These are phyloP conservation scores for Azorinus chamasolen DNA, from an alignment of 2,888 invertebrate genomes.

Conservation along the genomic window DNA sequence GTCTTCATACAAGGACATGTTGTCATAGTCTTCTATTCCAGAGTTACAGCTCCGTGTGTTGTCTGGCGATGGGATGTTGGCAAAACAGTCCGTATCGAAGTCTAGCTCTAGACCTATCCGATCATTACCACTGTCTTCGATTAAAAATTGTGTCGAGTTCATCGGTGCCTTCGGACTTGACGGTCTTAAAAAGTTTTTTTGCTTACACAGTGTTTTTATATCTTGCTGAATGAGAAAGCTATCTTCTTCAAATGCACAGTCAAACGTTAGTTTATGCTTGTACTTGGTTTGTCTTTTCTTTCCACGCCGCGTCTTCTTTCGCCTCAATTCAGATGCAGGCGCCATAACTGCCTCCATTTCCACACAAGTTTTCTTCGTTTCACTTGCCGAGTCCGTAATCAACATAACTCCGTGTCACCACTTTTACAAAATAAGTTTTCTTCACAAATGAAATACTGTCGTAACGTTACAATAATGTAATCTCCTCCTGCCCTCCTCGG, in stretches of 20 bases:
- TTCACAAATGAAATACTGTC: not conserved
- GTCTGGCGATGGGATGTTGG: conserved; percentile 7
- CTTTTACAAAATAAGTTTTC: not conserved
- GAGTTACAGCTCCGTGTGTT: not conserved
- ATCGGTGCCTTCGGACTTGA: conserved; percentile 76
- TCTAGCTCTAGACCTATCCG: not conserved
- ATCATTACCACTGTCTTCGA: conserved; percentile 68
- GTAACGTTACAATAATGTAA: too few relatives aligned
- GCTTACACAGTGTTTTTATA: conserved; percentile 3
- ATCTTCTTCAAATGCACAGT: not conserved
- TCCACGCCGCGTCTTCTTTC: conserved; percentile 57
- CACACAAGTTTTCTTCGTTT: conserved; percentile 3
- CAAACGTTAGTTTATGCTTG: too few relatives aligned
- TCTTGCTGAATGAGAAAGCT: conserved; percentile 9
- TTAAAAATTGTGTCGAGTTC: conserved; percentile 75
- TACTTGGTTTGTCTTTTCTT: conserved; percentile 46
- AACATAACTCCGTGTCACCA: not conserved
- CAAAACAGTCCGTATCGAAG: not conserved
- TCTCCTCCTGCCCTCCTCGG: too few relatives aligned
- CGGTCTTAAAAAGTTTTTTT: conserved; percentile 49
- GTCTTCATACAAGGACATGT: conserved; percentile 27
- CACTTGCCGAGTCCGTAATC: not conserved
- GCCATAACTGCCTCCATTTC: conserved; percentile 35
- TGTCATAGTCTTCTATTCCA: conserved; percentile 5
- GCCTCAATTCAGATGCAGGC: conserved; percentile 12